Conservation (phyloP, 2,888 invertebrate genomes). For the Melanotus villosus region DNA sequence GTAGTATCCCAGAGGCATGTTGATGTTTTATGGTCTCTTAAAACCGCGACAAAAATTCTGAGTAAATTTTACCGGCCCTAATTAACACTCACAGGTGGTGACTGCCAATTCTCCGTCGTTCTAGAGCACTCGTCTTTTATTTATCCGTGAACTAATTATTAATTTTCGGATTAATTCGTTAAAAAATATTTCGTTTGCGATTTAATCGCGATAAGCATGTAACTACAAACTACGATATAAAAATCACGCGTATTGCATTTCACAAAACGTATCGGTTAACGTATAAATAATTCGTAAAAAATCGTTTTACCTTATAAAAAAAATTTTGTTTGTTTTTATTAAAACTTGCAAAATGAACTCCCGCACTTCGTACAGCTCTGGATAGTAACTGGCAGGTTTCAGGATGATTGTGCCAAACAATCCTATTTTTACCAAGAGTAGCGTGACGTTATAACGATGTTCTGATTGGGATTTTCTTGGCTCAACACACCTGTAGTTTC, state of each 20-base stretch:
- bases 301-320: background rate
- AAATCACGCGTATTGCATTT: background rate
- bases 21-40: conserved; percentile 1
- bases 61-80: too few species aligned
- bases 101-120: conserved; percentile 23
- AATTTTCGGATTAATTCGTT: background rate
- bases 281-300: background rate
- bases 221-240: background rate
- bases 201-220: background rate
- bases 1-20: conserved; percentile 60
- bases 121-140: conserved; percentile 19
- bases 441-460: conserved; percentile 56
- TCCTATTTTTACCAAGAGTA: conserved; percentile 62
- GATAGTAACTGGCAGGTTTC: conserved; percentile 61
- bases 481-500: conserved; percentile 51
- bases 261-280: background rate
- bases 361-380: conserved; percentile 56
- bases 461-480: conserved; percentile 49
- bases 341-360: conserved; percentile 50
- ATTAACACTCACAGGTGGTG: background rate
- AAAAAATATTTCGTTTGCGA: background rate
- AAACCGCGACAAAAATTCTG: too few species aligned
- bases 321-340: conserved; percentile 44
- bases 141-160: background rate
- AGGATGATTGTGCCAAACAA: conserved; percentile 62